Evolutionary conservation across 1,140 invertebrate species (phyloP), one percentile per base, ranked within the genome.

Genomic region (Bombus vancouverensis): DNA sequence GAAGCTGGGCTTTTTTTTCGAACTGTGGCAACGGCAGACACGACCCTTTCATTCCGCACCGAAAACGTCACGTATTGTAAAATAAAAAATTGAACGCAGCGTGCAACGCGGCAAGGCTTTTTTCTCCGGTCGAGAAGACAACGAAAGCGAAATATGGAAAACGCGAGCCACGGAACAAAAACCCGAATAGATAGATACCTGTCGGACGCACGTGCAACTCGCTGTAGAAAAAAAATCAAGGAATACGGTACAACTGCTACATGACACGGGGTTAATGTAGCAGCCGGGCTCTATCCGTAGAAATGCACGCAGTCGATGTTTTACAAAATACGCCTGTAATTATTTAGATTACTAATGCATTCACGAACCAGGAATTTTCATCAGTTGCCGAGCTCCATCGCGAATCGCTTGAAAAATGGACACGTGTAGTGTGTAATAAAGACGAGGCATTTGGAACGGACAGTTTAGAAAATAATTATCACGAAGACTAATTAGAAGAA

Each of bases 111-210:
- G 65, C 82, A 84, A 84, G 83, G 76, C 83, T 84, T 84, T 79
- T 84, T 84, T 70, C 83, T 79, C 68, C 76, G 76, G 74, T 77
- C 82, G 65, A 78, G 74, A 83, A 83, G 82, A 77, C 82, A 83
- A 83, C 82, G 82, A 70, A 78, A 83, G 82, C 82, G 62, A 83
- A 83, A 70, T 78, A 83, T 83, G 82, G 74, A 83, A 83, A 70
- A 77, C 74, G 59, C 74, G 74, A 70, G 37, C 81, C 57, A n/a
- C 47, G 65, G 76, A 76, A 83, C 74, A 78, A 83, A 84, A 84
- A 78, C 18, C 42, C 18, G 83, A 79, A 84, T 79, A 47, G 83
- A 78, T 78, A 84, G 83, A 84, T 84, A 84, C 83, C 83, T 84
- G 83, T 79, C 76, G 37, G 70, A 84, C 83, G 76, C 83, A 79